phyloP scores from a whole-genome alignment of 2,113 vertebrate genomes.

The Platichthys stellatus region DNA sequence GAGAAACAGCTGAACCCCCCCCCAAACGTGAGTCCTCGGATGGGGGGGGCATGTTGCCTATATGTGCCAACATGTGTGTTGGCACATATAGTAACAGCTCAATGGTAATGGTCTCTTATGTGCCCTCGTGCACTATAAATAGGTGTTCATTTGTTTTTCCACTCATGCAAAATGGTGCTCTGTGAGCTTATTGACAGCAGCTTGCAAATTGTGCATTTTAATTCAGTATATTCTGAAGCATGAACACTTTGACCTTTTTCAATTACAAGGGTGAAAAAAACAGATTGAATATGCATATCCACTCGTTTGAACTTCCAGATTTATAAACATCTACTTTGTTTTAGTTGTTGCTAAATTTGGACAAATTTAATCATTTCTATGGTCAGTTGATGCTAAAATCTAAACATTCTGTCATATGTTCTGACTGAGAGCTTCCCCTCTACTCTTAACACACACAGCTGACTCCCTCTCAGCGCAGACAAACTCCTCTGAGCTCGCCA shows the following conservation, averaged over 20 bases:
- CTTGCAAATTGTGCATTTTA: constrained; percentile 5
- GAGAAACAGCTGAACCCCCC: constrained; percentile 49
- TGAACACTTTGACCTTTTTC: not conserved
- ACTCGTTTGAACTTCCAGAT: not conserved
- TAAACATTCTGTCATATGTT: constrained; percentile 31
- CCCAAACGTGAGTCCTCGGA: constrained; percentile 25
- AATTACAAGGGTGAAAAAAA: not conserved
- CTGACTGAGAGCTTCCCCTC: constrained; percentile 3
- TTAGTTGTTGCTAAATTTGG: not conserved
- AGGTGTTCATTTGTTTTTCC: constrained; percentile 38
- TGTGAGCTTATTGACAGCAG: constrained; percentile 10
- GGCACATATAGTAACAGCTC: constrained; percentile 10
- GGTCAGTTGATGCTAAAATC: constrained; percentile 23
- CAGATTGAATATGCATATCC: not conserved
- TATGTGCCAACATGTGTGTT: constrained; percentile 19
- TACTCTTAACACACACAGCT: constrained; percentile 7
- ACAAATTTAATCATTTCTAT: not conserved
- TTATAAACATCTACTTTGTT: not conserved
- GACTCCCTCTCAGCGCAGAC: constrained; percentile 2
- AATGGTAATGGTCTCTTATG: constrained; percentile 10
- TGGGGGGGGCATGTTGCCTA: constrained; percentile 4
- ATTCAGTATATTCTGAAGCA: not conserved
- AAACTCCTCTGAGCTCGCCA: constrained; percentile 36
- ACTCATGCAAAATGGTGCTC: constrained; percentile 2
- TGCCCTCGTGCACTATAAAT: constrained; percentile 51